Evolutionary conservation across 2,797 vertebrate genomes (phyloP).

Genomic region (Hypotaenidia okinawae): DNA sequence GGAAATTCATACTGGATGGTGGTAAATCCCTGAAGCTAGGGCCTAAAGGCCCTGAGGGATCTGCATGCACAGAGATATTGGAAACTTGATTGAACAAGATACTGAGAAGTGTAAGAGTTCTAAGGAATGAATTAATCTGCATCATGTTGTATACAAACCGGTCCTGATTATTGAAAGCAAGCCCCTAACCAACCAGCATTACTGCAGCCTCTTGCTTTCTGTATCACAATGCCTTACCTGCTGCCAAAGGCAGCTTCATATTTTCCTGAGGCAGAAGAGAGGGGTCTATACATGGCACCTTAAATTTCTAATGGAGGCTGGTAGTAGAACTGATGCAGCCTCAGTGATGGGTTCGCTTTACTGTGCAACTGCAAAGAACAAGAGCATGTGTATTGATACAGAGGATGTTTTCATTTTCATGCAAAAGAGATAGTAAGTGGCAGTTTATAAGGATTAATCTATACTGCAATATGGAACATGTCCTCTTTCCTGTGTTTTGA

Average conservation of each 20-base stretch:
- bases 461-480: neutral
- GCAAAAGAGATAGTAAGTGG: neutral
- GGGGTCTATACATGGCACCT: neutral
- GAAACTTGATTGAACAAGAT: neutral
- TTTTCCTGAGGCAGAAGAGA: neutral
- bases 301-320: neutral
- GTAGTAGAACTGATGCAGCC: neutral
- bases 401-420: neutral
- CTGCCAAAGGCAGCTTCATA: neutral
- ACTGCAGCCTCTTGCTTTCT: neutral
- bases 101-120: neutral
- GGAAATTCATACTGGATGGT: neutral
- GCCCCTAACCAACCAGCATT: neutral
- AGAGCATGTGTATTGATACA: neutral
- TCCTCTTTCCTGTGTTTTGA: neutral
- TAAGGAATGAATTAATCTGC: neutral
- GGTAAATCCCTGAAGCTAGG: neutral
- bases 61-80: neutral
- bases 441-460: neutral
- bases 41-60: neutral
- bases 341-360: neutral
- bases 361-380: fast-evolving
- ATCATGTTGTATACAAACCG: neutral
- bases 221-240: neutral
- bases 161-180: neutral